Conservation (phyloP, 2,888 invertebrate genomes). For the Cheilosia scutellata region DNA sequence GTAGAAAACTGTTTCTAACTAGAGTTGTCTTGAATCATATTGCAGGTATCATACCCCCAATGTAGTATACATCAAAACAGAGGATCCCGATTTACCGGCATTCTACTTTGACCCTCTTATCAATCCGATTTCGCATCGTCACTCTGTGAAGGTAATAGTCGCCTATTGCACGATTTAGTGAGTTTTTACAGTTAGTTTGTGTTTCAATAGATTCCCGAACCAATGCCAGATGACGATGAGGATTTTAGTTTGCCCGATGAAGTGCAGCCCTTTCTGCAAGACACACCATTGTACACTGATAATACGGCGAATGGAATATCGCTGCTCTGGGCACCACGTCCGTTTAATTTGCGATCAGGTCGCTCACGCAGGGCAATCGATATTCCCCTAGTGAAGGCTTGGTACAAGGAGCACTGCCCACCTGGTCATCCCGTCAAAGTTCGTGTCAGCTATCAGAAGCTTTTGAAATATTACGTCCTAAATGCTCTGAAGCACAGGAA, state of each 20-base stretch:
- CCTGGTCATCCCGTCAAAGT: constrained; percentile 99
- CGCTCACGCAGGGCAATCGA: constrained; percentile 97
- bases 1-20: neutral
- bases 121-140: constrained; percentile 98
- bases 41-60: constrained; percentile 99
- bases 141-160: constrained; percentile 89
- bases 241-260: constrained; percentile 96
- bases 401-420: constrained; percentile 98
- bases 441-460: constrained; percentile 99
- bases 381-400: constrained; percentile 98
- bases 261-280: constrained; percentile 96
- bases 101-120: constrained; percentile 99
- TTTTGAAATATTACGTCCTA: constrained; percentile 98
- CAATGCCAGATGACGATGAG: constrained; percentile 96
- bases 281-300: constrained; percentile 98
- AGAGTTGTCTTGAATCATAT: constrained; percentile 55
- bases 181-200: neutral
- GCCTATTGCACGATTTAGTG: neutral
- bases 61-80: constrained; percentile 99
- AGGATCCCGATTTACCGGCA: constrained; percentile 99
- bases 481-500: constrained; percentile 98
- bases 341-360: constrained; percentile 98
- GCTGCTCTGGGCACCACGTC: constrained; percentile 98
- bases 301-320: constrained; percentile 99
- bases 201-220: constrained; percentile 88